phyloP scores from a whole-genome alignment of 2,797 vertebrate species.

The Danio choprae region DNA sequence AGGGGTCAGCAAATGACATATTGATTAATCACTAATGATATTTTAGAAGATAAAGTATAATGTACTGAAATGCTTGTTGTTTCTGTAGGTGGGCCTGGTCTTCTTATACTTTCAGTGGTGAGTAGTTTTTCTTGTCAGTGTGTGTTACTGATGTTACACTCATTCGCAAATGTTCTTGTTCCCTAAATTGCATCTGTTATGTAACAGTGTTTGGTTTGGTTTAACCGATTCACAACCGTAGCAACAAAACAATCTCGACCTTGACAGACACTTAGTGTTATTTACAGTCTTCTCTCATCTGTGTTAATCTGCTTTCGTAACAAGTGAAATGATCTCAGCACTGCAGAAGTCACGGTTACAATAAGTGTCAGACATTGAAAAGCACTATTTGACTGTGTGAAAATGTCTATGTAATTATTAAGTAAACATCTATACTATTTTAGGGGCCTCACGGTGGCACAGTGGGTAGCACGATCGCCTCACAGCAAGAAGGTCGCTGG shows the following conservation, averaged over 20 bases:
- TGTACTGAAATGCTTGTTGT: slow-evolving; percentile 7
- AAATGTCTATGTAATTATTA: too few relatives aligned
- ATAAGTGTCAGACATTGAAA: background rate
- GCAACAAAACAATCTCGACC: background rate
- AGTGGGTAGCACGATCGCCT: too few relatives aligned
- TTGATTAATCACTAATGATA: background rate
- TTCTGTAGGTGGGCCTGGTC: slow-evolving; percentile 90
- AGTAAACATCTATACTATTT: too few relatives aligned
- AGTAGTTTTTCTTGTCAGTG: slow-evolving; percentile 69
- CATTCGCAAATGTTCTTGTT: background rate
- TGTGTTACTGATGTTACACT: background rate
- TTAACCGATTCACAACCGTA: background rate
- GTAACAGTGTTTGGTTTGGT: background rate
- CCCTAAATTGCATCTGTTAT: background rate
- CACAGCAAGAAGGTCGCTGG: too few relatives aligned
- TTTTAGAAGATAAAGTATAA: background rate
- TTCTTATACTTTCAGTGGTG: slow-evolving; percentile 98
- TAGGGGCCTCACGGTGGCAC: too few relatives aligned
- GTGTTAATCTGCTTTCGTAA: slow-evolving; percentile 2
- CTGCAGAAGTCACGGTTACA: background rate
- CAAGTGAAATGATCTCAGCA: background rate
- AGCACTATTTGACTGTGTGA: too few relatives aligned
- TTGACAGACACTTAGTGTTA: background rate
- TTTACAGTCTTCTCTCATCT: background rate
- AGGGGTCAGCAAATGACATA: too few relatives aligned